Evolutionary conservation across 2,113 vertebrate species (phyloP).

Genomic region (Gymnorhina tibicen): DNA sequence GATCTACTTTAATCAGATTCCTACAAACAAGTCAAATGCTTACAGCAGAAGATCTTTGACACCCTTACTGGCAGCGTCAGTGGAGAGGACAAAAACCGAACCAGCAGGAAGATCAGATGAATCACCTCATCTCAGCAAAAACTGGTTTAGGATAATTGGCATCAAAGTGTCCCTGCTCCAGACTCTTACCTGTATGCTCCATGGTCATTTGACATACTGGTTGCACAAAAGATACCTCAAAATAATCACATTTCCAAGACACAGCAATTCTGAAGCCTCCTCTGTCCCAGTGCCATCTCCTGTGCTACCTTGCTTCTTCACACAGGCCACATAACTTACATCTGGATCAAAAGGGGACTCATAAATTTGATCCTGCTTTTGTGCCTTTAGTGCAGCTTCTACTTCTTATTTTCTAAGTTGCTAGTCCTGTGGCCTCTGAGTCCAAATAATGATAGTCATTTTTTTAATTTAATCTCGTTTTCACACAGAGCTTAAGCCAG

Average conservation of each 20-base stretch:
- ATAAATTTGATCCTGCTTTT: background rate
- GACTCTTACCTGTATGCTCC: background rate
- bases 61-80: background rate
- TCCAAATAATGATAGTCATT: background rate
- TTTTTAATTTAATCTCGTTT: conserved; percentile 3
- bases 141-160: background rate
- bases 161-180: background rate
- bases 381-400: background rate
- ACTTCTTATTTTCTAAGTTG: background rate
- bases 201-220: background rate
- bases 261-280: background rate
- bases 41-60: conserved; percentile 28
- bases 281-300: background rate
- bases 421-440: background rate
- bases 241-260: background rate
- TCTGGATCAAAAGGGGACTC: background rate
- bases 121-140: background rate
- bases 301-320: background rate
- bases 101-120: background rate
- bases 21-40: conserved; percentile 44
- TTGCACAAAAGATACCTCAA: background rate
- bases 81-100: background rate
- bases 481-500: background rate
- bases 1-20: conserved; percentile 66
- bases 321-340: fast-evolving